These are phyloP conservation scores for Asobara japonica DNA, from an alignment of 1,140 invertebrate genomes.

Conservation along the genomic window DNA sequence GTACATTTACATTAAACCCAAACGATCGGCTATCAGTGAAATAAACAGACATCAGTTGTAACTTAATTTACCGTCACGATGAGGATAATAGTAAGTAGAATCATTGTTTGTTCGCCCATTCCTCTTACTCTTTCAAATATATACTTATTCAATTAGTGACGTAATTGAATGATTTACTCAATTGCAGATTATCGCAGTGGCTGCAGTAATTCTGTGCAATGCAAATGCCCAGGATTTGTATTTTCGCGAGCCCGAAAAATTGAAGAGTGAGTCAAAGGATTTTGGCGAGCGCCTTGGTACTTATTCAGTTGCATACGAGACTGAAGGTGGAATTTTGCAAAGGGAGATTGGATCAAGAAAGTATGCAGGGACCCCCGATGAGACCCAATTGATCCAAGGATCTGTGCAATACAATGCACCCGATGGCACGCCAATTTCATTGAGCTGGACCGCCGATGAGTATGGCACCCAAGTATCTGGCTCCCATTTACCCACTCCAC, in stretches of 20 bases:
- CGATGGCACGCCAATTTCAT: constrained; percentile 65
- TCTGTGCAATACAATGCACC: constrained; percentile 70
- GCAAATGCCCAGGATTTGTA: constrained; percentile 46
- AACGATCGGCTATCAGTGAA: not conserved
- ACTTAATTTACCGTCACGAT: not conserved
- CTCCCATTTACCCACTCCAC: constrained; percentile 70
- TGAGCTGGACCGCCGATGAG: constrained; percentile 67
- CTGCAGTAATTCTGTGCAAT: not conserved
- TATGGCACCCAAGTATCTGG: constrained; percentile 68
- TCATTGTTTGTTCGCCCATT: not conserved
- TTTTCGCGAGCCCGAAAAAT: constrained; percentile 60
- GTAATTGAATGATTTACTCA: not conserved
- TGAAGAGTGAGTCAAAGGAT: constrained; percentile 51
- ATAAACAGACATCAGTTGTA: not conserved
- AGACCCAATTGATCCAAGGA: constrained; percentile 66
- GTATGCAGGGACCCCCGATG: constrained; percentile 62
- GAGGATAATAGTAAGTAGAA: not conserved
- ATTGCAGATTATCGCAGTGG: not conserved
- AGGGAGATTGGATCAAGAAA: constrained; percentile 63
- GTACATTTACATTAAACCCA: not conserved
- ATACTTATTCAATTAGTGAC: not conserved
- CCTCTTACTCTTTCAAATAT: not conserved
- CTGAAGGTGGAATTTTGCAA: constrained; percentile 66
- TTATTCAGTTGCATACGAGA: constrained; percentile 63
- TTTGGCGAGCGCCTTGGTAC: constrained; percentile 59